These are phyloP conservation scores for Beaufortia kweichowensis DNA, from an alignment of 2,113 vertebrate species.

Conservation along the genomic window DNA sequence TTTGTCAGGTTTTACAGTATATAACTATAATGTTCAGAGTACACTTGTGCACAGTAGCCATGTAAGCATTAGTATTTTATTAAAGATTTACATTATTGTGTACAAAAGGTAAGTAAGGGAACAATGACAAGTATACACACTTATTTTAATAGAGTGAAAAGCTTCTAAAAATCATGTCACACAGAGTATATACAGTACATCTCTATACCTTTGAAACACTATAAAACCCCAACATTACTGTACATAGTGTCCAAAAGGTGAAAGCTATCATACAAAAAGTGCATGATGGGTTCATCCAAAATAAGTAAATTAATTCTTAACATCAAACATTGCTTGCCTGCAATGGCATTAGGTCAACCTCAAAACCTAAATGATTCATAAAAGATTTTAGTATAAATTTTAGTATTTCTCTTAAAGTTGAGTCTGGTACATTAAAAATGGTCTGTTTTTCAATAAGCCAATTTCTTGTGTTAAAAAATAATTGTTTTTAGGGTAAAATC, in stretches of 20 bases:
- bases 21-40: neutral
- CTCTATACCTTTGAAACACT: conserved; percentile 18
- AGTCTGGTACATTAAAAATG: neutral
- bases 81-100: conserved; percentile 36
- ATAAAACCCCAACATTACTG: conserved; percentile 6
- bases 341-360: conserved; percentile 11
- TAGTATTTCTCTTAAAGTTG: conserved; percentile 4
- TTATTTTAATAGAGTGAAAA: neutral
- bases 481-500: conserved; percentile 32
- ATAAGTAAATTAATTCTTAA: neutral
- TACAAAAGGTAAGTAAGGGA: conserved; percentile 6
- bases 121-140: conserved; percentile 59
- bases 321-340: conserved; percentile 24
- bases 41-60: neutral
- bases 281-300: conserved; percentile 23
- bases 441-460: neutral
- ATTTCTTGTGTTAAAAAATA: conserved; percentile 47
- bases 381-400: conserved; percentile 8
- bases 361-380: neutral
- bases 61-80: conserved; percentile 25
- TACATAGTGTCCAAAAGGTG: conserved; percentile 31
- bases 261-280: conserved; percentile 35
- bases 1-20: no score
- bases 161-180: conserved; percentile 33
- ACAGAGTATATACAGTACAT: conserved; percentile 27